Percentiles rank a stretch among this genome's conserved stretches.
Conservation (phyloP, 2,113 vertebrate genomes). For the Oreochromis tanganicae region DNA sequence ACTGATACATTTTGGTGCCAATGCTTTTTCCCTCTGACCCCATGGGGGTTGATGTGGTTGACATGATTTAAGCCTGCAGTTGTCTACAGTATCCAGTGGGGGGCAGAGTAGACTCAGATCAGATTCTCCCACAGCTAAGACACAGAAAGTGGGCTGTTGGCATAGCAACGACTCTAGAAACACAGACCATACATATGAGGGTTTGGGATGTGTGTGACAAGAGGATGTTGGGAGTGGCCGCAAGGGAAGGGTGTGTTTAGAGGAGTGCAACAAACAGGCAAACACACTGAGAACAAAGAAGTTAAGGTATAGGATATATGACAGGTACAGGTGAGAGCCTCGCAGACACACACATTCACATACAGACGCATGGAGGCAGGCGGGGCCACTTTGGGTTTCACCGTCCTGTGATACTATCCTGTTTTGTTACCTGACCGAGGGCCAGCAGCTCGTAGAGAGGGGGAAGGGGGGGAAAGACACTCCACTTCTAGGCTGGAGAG, state of each 20-base stretch:
- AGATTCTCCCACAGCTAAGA: slow-evolving; percentile 63
- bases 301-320: slow-evolving; percentile 77
- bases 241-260: slow-evolving; percentile 35
- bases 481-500: slow-evolving; percentile 77
- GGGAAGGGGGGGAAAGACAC: slow-evolving; percentile 52
- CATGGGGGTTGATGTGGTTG: slow-evolving; percentile 3
- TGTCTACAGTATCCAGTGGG: slow-evolving; percentile 64
- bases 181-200: slow-evolving; percentile 61
- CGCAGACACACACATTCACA: slow-evolving; percentile 64
- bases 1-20: slow-evolving; percentile 37
- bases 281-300: slow-evolving; percentile 66
- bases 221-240: slow-evolving; percentile 40
- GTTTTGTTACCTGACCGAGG: slow-evolving; percentile 76
- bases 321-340: slow-evolving; percentile 81
- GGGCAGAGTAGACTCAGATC: slow-evolving; percentile 65
- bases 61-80: slow-evolving; percentile 57
- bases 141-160: slow-evolving; percentile 77
- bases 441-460: slow-evolving; percentile 68
- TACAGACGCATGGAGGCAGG: slow-evolving; percentile 72
- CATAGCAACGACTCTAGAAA: slow-evolving; percentile 77
- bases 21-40: slow-evolving; percentile 21
- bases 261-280: slow-evolving; percentile 70
- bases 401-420: slow-evolving; percentile 84
- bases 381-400: slow-evolving; percentile 74
- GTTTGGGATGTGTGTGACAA: slow-evolving; percentile 39